Evolutionary conservation across 1,140 invertebrate species (phyloP), one percentile per base, ranked within the genome.

Genomic region (Pseudomyrmex concolor): DNA sequence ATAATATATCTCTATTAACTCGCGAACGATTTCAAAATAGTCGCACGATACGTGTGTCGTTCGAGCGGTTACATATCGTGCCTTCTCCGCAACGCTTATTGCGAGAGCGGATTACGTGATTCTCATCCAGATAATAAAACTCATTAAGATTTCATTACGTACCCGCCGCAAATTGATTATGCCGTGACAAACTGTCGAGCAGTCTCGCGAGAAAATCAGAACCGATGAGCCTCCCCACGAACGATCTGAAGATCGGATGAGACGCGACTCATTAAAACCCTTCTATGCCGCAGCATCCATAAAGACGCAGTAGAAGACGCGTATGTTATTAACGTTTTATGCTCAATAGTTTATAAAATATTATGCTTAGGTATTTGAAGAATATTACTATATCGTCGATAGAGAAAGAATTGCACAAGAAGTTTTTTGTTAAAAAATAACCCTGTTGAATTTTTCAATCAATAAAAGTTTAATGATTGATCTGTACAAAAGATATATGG

Each of bases 111-210:
- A 34, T 82, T 82, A 82, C 71, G 59, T 82, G 60, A 82, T 72
- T 82, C 59, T 82, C 10, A 73, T 82, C 60, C 70, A 63, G 9
- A 12, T 74, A 63, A 73, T 73, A 63, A 64, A 74, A 50, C 70
- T 85, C 55, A 66, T 86, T 86, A 85, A 86, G 83, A 76, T 71
- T 78, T 83, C 57, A 63, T 86, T 85, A 74, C 43, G 70, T 86
- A 64, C 48, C 34, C 34, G 51, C 19, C 51, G 54, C 12, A 34
- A 51, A 48, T 43, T 55, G 84, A 86, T 86, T 84, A 74, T 22
- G 13, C 64, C 67, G 78, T 51, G 70, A 62, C 34, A 84, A 85
- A 85, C 45, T 66, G 19, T 57, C 43, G 34, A 54, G 17, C 43
- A 5, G 71, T 80, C 68, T 1, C 2, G 70, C 13, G 19, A 48